A percentile compares a stretch with the other conserved stretches of the same genome.
These are phyloP conservation scores for Pseudorasbora parva DNA, from an alignment of 2,113 vertebrate species.

Conservation along the genomic window DNA sequence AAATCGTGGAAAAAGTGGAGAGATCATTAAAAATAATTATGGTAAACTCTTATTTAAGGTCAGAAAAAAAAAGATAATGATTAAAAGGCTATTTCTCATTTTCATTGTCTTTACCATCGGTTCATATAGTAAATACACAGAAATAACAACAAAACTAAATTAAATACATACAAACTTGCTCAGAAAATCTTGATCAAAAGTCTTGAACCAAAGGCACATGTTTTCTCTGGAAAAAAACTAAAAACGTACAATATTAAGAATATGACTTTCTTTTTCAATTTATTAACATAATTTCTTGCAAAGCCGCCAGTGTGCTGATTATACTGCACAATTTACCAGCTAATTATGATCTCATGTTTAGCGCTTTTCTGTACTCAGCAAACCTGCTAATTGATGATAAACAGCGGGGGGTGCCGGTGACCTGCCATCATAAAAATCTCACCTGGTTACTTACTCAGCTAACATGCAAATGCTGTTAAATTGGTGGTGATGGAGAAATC, in stretches of 20 bases:
- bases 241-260: too few species aligned
- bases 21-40: too few species aligned
- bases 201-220: not conserved
- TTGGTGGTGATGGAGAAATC: not conserved
- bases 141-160: not conserved
- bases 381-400: conserved; percentile 11
- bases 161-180: too few species aligned
- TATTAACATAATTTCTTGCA: not conserved
- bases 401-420: conserved; percentile 23
- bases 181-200: not conserved
- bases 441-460: conserved; percentile 25
- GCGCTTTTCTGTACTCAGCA: conserved; percentile 1
- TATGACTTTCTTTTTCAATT: not conserved
- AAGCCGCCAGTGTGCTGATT: conserved; percentile 15
- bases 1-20: too few species aligned
- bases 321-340: conserved; percentile 21
- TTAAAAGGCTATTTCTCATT: too few species aligned
- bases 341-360: conserved; percentile 33
- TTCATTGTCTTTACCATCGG: not conserved
- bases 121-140: not conserved
- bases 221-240: too few species aligned
- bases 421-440: not conserved
- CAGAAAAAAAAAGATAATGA: too few species aligned
- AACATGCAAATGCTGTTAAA: conserved; percentile 21
- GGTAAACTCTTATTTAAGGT: too few species aligned